Evolutionary conservation across 2,888 invertebrate species (phyloP), one percentile per base, ranked within the genome.

Genomic region (Carcina quercana): DNA sequence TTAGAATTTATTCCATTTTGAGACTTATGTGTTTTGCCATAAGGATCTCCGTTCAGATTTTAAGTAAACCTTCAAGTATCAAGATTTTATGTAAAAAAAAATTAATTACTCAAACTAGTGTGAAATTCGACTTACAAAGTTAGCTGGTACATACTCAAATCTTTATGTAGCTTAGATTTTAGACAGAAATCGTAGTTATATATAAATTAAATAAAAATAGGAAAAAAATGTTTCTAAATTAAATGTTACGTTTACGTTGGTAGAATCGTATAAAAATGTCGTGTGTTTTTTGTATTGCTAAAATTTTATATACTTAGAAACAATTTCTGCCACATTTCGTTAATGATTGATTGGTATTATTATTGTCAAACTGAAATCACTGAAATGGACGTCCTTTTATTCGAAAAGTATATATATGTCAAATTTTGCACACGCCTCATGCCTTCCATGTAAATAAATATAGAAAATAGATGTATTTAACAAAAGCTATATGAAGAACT

Each of bases 401-500:
- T 47, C 34, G 35, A 38, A 42, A 47, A 42, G 39, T 38, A 42
- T 33, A 32, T 38, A 49, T 45, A 51, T 46, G 45, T 54, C 53
- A 50, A 48, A 45, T 50, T 35, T 40, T 58, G 66, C 66, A 65
- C 72, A 64, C 49, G 67, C 68, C 65, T 74, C 57, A 69, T 62
- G 74, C 78, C 75, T 78, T 78, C 74, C 74, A 73, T 80, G 78
- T 76, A 76, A 59, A 78, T 22, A 30, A 11, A 29, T 10, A 28
- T 30, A 30, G 30, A 24, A 30, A 24, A 30, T 5, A 25, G 15
- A 24, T 13, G 13, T 25, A 31, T 19, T 25, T 13, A 22, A 14
- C 25, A 7, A 26, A 3, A 26, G 14, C 8, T 13, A n/a, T 6
- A 14, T 26, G 8, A 10, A 11, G 5, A 24, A 22, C 7, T 17